Conservation (phyloP, 23 tunicate genomes). For the Halocynthia roretzi region DNA sequence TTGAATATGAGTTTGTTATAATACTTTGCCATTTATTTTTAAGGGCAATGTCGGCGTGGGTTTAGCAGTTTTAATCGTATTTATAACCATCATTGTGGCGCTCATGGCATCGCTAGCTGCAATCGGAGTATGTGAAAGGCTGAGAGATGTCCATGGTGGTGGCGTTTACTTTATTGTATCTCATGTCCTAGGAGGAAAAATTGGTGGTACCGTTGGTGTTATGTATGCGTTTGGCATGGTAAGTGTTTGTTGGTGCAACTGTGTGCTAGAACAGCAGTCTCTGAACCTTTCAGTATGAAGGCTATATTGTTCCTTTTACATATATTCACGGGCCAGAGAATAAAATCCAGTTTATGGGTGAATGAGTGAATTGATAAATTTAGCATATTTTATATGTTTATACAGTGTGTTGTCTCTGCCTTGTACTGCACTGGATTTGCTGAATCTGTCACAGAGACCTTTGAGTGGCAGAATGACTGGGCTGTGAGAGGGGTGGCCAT, state of each 20-base stretch:
- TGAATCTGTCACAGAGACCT: conserved; percentile 77
- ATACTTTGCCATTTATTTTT: not conserved
- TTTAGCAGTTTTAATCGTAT: conserved; percentile 59
- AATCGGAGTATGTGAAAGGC: conserved; percentile 82
- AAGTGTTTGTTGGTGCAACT: conserved; percentile 3
- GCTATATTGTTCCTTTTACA: too few relatives aligned
- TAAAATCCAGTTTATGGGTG: too few relatives aligned
- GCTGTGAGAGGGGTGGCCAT: conserved; percentile 87
- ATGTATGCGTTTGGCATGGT: conserved; percentile 96
- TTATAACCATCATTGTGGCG: conserved; percentile 72
- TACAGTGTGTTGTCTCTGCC: conserved; percentile 80
- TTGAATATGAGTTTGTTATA: too few relatives aligned
- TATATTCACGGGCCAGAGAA: too few relatives aligned
- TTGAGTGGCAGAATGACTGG: conserved; percentile 72
- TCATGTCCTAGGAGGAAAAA: conserved; percentile 83
- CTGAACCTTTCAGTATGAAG: too few relatives aligned
- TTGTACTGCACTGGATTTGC: conserved; percentile 94
- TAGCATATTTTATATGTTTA: not conserved
- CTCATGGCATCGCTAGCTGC: conserved; percentile 77
- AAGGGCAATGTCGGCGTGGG: conserved; percentile 96
- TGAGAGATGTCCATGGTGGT: conserved; percentile 61
- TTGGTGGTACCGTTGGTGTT: conserved; percentile 89
- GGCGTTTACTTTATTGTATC: conserved; percentile 91
- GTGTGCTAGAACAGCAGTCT: too few relatives aligned
- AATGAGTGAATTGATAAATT: too few relatives aligned